These are phyloP conservation scores for Chaitophorus viminalis DNA, from an alignment of 2,888 invertebrate genomes.

Conservation along the genomic window DNA sequence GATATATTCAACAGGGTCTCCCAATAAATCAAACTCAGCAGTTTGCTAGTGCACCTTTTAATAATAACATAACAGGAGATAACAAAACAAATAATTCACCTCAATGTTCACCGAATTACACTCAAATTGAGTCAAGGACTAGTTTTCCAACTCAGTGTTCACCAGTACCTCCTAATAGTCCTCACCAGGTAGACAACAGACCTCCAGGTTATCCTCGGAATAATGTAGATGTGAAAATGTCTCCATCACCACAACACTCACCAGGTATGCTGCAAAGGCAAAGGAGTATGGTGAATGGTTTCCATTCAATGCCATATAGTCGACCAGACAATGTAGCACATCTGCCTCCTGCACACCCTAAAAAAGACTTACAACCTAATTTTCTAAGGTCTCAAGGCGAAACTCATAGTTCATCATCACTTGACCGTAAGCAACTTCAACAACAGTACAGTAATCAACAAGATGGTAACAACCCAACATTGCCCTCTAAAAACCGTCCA, in stretches of 20 bases:
- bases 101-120: not conserved
- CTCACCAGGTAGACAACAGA: conserved; percentile 14
- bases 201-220: conserved; percentile 19
- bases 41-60: conserved; percentile 63
- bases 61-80: not conserved
- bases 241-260: conserved; percentile 4
- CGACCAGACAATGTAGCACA: conserved; percentile 37
- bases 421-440: conserved; percentile 63
- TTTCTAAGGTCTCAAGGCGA: conserved; percentile 4
- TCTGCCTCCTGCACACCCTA: conserved; percentile 52
- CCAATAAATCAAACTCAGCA: conserved; percentile 65
- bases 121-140: not conserved
- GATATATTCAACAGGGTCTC: conserved; percentile 57
- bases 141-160: conserved; percentile 10
- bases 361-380: conserved; percentile 36
- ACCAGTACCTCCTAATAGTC: not conserved
- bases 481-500: conserved; percentile 56
- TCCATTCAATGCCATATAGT: conserved; percentile 53
- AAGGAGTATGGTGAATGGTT: conserved; percentile 56
- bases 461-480: conserved; percentile 60
- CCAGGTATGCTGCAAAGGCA: conserved; percentile 46
- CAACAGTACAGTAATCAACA: conserved; percentile 65
- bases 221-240: conserved; percentile 23
- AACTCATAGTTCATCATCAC: conserved; percentile 27
- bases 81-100: not conserved